Conservation (phyloP, 2,797 vertebrate genomes). For the Acanthis flammea region DNA sequence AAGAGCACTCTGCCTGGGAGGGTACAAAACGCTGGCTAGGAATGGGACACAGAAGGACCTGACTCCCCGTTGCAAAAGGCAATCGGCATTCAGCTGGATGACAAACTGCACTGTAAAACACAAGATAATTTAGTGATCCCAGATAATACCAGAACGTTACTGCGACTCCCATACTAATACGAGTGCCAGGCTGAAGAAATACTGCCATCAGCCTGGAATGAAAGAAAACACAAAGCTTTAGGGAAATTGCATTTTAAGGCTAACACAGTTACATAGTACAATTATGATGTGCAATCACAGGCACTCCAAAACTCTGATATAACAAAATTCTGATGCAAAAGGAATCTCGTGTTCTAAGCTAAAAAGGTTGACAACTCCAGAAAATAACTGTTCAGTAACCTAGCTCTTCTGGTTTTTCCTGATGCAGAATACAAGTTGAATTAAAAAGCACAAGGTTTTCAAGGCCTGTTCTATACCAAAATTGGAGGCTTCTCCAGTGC, state of each 20-base stretch:
- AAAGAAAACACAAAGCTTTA: not conserved
- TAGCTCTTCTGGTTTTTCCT: not conserved
- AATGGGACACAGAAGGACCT: not conserved
- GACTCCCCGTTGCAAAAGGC: not conserved
- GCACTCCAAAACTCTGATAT: not conserved
- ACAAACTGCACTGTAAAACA: not conserved
- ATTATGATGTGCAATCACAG: not conserved
- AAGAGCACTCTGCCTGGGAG: not conserved
- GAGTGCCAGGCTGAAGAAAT: not conserved
- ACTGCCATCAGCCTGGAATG: not conserved
- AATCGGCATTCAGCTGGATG: not conserved
- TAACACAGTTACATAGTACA: not conserved
- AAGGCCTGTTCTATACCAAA: not conserved
- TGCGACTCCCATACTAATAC: not conserved
- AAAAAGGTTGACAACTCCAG: not conserved
- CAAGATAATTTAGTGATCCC: not conserved
- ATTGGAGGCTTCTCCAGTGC: not conserved
- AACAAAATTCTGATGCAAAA: not conserved
- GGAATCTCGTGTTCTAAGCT: not conserved
- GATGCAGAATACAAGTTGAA: not conserved
- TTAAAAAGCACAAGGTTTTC: not conserved
- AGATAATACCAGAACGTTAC: not conserved
- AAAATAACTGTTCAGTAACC: not conserved
- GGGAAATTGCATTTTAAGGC: not conserved
- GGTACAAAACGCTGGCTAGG: fast-evolving